Evolutionary conservation across 2,888 invertebrate species (phyloP).

Genomic region (Hedychridium roseum): DNA sequence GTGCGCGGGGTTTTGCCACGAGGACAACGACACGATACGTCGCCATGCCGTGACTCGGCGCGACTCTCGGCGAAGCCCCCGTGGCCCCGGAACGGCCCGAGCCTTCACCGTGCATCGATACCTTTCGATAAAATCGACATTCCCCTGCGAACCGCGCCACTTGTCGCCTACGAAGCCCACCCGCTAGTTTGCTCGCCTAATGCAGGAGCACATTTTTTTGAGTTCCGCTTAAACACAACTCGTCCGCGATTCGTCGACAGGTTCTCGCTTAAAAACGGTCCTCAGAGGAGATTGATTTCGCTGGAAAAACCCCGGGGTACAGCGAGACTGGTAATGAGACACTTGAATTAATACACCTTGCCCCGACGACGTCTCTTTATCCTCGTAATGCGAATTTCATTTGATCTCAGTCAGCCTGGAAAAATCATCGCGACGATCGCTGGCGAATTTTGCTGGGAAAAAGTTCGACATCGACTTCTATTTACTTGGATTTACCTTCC

Average conservation of each 20-base stretch:
- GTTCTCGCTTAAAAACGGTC: no score
- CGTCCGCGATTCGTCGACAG: no score
- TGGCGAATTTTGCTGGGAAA: neutral
- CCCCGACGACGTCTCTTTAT: slow-evolving; percentile 19
- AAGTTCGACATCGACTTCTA: neutral
- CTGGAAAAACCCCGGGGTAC: neutral
- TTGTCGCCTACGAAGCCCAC: no score
- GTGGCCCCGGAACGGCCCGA: slow-evolving; percentile 3
- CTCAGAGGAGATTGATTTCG: slow-evolving; percentile 6
- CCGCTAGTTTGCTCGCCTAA: no score
- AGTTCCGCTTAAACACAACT: no score
- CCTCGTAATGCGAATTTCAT: slow-evolving; percentile 23
- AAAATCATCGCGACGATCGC: slow-evolving; percentile 3
- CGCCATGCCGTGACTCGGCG: no score
- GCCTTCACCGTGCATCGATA: slow-evolving; percentile 38
- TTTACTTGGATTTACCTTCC: no score
- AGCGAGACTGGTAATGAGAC: slow-evolving; percentile 34
- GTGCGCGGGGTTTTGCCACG: no score
- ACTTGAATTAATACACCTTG: slow-evolving; percentile 40
- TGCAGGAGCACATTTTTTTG: no score
- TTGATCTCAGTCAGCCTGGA: slow-evolving; percentile 21
- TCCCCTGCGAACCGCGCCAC: slow-evolving; percentile 24
- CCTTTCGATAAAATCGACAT: slow-evolving; percentile 42
- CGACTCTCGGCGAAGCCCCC: no score
- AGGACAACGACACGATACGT: no score